A percentile compares a stretch with the other conserved stretches of the same genome.
These are phyloP conservation scores for Brienomyrus longianalis DNA, from an alignment of 2,113 vertebrate species.

Conservation along the genomic window DNA sequence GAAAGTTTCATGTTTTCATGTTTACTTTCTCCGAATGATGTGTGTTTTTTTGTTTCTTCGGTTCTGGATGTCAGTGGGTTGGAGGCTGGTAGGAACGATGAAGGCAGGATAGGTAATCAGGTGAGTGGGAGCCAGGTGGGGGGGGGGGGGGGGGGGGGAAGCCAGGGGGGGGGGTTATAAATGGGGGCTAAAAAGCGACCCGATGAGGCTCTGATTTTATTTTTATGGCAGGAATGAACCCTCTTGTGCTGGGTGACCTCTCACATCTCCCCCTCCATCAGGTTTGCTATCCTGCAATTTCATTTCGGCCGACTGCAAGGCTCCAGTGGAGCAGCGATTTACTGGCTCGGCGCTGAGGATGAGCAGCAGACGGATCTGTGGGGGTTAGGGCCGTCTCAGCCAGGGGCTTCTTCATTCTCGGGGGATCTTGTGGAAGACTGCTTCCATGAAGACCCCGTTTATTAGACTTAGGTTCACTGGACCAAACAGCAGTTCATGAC, in stretches of 20 bases:
- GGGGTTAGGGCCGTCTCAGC: neutral
- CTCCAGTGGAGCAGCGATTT: neutral
- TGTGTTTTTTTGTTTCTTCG: neutral
- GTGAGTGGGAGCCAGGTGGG: neutral
- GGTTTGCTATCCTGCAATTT: neutral
- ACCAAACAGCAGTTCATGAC: neutral
- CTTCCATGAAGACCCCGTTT: neutral
- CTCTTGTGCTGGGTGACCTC: neutral
- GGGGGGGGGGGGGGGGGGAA: neutral
- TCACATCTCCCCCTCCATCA: neutral
- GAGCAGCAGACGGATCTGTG: neutral
- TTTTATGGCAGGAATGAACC: neutral
- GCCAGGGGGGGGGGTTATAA: neutral
- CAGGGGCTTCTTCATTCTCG: neutral
- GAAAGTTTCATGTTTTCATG: neutral
- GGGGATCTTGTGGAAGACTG: neutral
- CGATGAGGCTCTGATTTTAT: neutral
- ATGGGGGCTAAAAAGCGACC: neutral
- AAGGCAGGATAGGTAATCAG: neutral
- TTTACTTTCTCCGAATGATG: neutral
- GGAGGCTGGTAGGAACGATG: neutral
- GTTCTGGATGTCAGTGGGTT: neutral
- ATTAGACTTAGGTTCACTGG: neutral
- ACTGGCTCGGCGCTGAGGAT: neutral
- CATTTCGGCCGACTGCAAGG: neutral